Conservation (phyloP, 2,888 invertebrate species). For the Salticus scenicus region DNA sequence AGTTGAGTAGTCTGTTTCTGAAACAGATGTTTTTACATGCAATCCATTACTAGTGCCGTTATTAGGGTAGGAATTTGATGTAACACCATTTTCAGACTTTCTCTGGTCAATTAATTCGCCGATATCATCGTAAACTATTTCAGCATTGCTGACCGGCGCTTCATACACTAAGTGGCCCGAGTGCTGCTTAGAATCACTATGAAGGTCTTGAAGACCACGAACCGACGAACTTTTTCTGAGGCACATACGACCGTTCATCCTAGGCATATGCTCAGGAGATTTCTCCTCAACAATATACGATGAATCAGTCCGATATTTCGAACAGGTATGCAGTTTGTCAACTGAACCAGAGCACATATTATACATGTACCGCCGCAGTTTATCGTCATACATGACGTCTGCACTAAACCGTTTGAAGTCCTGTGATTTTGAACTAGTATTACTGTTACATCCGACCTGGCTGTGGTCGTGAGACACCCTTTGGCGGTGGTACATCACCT, state of each 20-base stretch:
- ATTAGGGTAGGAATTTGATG: slow-evolving; percentile 25
- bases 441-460: slow-evolving; percentile 22
- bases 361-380: slow-evolving; percentile 68
- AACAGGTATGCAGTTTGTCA: slow-evolving; percentile 58
- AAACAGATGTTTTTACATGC: slow-evolving; percentile 42
- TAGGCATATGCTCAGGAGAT: slow-evolving; percentile 44
- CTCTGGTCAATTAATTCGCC: slow-evolving; percentile 79
- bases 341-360: slow-evolving; percentile 64
- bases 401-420: slow-evolving; percentile 71
- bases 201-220: slow-evolving; percentile 53
- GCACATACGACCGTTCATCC: slow-evolving; percentile 52
- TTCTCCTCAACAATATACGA: slow-evolving; percentile 61
- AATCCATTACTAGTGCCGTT: slow-evolving; percentile 44
- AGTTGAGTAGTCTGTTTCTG: slow-evolving; percentile 44
- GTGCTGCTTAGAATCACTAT: slow-evolving; percentile 45
- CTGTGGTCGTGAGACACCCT: slow-evolving; percentile 46
- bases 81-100: slow-evolving; percentile 41
- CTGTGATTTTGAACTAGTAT: slow-evolving; percentile 26
- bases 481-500: slow-evolving; percentile 72
- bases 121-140: slow-evolving; percentile 90
- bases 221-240: slow-evolving; percentile 65
- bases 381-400: slow-evolving; percentile 71
- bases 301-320: slow-evolving; percentile 56
- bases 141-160: slow-evolving; percentile 82
- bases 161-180: slow-evolving; percentile 77